Conservation (phyloP, 2,113 vertebrate genomes). For the Fulmarus glacialis region DNA sequence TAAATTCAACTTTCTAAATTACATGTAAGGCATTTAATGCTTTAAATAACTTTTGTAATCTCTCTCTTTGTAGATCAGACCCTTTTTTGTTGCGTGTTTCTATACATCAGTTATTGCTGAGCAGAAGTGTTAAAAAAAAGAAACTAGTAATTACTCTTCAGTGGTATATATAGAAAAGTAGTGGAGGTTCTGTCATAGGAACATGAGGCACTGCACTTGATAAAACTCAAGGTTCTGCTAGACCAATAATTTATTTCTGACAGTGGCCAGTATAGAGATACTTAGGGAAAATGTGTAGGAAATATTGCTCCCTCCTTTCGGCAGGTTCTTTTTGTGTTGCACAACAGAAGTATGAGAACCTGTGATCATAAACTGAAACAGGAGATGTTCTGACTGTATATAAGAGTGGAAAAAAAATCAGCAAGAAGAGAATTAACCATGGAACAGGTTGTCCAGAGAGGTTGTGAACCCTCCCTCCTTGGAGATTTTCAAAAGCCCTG, state of each 20-base stretch:
- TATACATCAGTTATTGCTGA: not conserved
- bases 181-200: not conserved
- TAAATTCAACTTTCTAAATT: not conserved
- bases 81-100: not conserved
- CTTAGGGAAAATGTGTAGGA: not conserved
- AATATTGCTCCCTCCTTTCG: not conserved
- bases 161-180: not conserved
- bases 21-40: not conserved
- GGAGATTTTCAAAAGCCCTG: not conserved
- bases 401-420: not conserved
- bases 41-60: not conserved
- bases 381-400: not conserved
- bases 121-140: not conserved
- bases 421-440: not conserved
- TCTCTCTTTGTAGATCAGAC: not conserved
- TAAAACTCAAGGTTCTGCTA: not conserved
- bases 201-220: not conserved
- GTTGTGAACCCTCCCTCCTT: not conserved
- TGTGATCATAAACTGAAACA: not conserved
- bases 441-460: not conserved
- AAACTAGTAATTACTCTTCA: not conserved
- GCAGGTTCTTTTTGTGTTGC: not conserved
- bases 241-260: not conserved
- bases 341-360: not conserved
- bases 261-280: not conserved